Conservation (phyloP, 2,888 invertebrate genomes). For the Odiellus spinosus region DNA sequence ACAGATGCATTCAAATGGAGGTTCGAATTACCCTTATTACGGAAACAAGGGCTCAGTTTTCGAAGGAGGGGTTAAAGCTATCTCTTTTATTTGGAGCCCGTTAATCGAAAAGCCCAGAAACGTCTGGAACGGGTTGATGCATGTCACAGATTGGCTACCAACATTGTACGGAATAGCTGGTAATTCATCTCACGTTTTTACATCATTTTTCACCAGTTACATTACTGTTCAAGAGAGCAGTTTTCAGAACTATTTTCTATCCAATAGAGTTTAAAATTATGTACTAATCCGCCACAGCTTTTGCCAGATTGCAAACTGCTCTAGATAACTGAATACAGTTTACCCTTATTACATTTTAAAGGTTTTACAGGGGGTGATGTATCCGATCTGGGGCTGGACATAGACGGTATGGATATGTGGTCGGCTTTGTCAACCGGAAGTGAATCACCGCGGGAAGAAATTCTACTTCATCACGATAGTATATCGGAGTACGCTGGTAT, state of each 20-base stretch:
- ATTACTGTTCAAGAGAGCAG: no score
- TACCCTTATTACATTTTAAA: no score
- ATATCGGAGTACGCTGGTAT: conserved; percentile 15
- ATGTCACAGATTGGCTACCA: conserved; percentile 33
- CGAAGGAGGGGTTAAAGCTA: conserved; percentile 80
- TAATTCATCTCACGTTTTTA: conserved; percentile 2
- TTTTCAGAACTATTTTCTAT: no score
- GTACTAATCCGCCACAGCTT: no score
- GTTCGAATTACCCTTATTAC: conserved; percentile 42
- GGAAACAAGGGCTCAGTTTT: conserved; percentile 46
- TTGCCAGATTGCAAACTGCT: no score
- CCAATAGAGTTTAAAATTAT: no score
- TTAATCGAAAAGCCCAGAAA: conserved; percentile 37
- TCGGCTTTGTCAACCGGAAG: conserved; percentile 29
- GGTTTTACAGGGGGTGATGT: conserved; percentile 6
- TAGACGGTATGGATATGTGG: conserved; percentile 16
- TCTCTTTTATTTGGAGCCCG: conserved; percentile 63
- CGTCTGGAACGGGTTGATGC: conserved; percentile 33
- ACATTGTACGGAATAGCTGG: conserved; percentile 30
- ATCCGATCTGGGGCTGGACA: neutral
- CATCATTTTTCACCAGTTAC: no score
- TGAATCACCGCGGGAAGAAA: conserved; percentile 42
- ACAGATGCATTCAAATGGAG: conserved; percentile 35
- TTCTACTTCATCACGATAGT: conserved; percentile 16
- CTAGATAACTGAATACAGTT: no score